Evolutionary conservation across 2,888 invertebrate species (phyloP), one percentile per base, ranked within the genome.

Genomic region (Drosophila barbarae): DNA sequence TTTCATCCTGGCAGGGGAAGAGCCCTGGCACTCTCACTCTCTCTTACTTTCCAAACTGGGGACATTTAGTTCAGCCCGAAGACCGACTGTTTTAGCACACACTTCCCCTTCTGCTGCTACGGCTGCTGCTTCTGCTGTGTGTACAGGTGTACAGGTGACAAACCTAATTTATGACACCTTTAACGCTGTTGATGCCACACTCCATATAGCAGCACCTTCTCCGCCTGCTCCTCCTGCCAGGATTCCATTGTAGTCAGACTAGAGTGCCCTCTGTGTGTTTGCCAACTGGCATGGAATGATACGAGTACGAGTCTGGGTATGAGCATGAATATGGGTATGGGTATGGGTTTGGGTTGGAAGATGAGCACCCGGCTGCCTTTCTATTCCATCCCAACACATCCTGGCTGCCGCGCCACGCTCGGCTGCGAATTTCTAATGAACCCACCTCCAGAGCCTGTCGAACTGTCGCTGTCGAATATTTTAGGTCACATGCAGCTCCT

Each of bases 231-330:
- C 58, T 30, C 13, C 46, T 21, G 30, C 46, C 13, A 47, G 23
- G 23, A 26, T 30, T 18, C 46, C 26, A 47, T 44, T 59, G 50
- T 67, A 58, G 51, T 57, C 52, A 47, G 46, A 21, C 50, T 30
- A 46, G 68, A 67, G 68, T 46, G 57, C 34, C 47, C 38, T 49
- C 59, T 59, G 78, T 81, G 66, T 84, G 74, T 82, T 82, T 85
- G 82, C 61, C 74, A 84, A 82, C 70, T 73, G 74, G 65, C 79
- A 65, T 60, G 74, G 72, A 84, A 85, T 78, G 71, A 78, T 85
- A 70, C 60, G 83, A 72, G 77, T 57, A 34, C 41, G 39, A 28
- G 52, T 13, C 8, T 32, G 34, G n/a, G 42, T 5, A n/a, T n/a
- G 42, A 23, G 23, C 1, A n/a, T 13, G 39, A 4, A 4, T 4